A percentile compares a stretch with the other conserved stretches of the same genome.
These are phyloP conservation scores for Nasonia oneida DNA, from an alignment of 2,888 invertebrate genomes.

Conservation along the genomic window DNA sequence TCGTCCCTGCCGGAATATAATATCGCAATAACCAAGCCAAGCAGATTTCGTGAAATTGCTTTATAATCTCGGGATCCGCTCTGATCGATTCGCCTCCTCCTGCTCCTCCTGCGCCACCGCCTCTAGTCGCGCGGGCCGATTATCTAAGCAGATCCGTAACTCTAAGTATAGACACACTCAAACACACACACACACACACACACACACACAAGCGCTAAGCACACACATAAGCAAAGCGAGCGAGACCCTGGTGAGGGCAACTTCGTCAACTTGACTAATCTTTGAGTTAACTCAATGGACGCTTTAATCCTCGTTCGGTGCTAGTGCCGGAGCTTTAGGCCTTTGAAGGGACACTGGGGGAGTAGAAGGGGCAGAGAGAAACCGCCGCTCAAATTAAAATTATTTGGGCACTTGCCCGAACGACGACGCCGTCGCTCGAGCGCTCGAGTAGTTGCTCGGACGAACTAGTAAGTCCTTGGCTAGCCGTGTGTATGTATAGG, in stretches of 20 bases:
- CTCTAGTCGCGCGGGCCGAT: constrained; percentile 31
- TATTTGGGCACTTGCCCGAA: constrained; percentile 47
- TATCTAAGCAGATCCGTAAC: constrained; percentile 54
- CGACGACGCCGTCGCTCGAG: not conserved
- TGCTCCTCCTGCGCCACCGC: not conserved
- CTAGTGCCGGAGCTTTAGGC: constrained; percentile 13
- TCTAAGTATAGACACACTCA: constrained; percentile 24
- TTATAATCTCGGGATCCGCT: constrained; percentile 60
- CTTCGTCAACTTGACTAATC: constrained; percentile 60
- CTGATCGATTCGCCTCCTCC: constrained; percentile 42
- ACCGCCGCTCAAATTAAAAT: constrained; percentile 51
- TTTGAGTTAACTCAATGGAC: constrained; percentile 53
- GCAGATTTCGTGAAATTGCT: constrained; percentile 62
- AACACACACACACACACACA: too few species aligned
- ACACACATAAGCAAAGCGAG: not conserved
- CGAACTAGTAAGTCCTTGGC: constrained; percentile 7
- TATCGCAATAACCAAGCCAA: constrained; percentile 57
- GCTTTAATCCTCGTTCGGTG: constrained; percentile 52
- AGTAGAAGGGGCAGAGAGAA: not conserved
- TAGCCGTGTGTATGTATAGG: not conserved
- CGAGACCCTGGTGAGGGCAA: constrained; percentile 3
- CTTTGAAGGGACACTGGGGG: constrained; percentile 21
- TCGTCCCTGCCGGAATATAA: constrained; percentile 45
- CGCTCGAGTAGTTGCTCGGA: not conserved
- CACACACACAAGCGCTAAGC: not conserved